Evolutionary conservation across 2,797 vertebrate species (phyloP).

Genomic region (Enteromius afrohamiltoni): DNA sequence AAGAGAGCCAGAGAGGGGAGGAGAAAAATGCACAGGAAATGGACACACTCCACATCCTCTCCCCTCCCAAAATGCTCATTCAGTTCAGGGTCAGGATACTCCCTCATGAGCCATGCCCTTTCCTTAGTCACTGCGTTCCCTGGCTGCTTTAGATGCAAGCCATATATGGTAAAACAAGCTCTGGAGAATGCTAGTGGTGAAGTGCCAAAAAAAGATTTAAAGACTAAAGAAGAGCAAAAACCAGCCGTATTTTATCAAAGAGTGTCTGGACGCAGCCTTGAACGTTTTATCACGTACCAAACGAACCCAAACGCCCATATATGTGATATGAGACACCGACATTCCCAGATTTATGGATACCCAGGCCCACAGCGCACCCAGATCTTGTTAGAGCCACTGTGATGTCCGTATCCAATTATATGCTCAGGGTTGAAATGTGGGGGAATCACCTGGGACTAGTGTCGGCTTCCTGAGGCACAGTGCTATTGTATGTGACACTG

Average conservation of each 20-base stretch:
- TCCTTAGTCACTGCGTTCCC: conserved; percentile 82
- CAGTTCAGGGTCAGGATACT: conserved; percentile 64
- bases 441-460: not conserved
- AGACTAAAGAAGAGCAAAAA: conserved; percentile 58
- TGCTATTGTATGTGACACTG: not conserved
- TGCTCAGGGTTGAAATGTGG: not conserved
- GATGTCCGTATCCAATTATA: conserved; percentile 13
- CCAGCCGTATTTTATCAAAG: conserved; percentile 53
- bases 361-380: not conserved
- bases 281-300: conserved; percentile 40
- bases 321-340: not conserved
- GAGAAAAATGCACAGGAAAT: conserved; percentile 71
- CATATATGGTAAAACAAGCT: conserved; percentile 88
- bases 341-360: conserved; percentile 12
- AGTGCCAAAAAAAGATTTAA: conserved; percentile 78
- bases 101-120: conserved; percentile 73
- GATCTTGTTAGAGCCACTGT: not conserved
- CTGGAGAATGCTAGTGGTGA: conserved; percentile 78
- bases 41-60: conserved; percentile 74
- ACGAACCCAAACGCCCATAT: not conserved
- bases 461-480: conserved; percentile 6
- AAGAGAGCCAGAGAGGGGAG: conserved; percentile 23
- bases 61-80: conserved; percentile 67
- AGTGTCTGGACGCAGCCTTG: conserved; percentile 43
- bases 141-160: conserved; percentile 68